A percentile compares a stretch with the other conserved stretches of the same genome.
phyloP scores from a whole-genome alignment of 2,888 invertebrate species.

The Agrochola lota region DNA sequence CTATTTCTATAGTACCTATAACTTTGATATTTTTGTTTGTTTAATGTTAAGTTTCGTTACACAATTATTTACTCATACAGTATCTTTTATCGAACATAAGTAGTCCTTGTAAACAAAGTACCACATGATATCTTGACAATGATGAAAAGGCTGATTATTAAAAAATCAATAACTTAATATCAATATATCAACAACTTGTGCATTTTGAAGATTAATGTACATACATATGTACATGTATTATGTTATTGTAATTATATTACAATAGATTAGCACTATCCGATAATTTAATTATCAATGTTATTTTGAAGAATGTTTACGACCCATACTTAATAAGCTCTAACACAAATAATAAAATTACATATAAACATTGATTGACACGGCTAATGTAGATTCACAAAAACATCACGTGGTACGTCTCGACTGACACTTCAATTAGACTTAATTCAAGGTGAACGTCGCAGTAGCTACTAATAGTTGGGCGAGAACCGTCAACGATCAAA shows the following conservation, averaged over 20 bases:
- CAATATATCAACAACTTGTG: background rate
- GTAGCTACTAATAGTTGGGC: background rate
- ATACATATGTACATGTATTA: too few relatives aligned
- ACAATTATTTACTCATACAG: background rate
- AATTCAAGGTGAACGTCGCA: conserved; percentile 27
- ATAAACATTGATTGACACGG: background rate
- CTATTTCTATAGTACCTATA: background rate
- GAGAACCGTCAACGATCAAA: background rate
- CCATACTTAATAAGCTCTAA: too few relatives aligned
- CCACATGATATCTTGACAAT: background rate
- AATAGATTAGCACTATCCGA: background rate
- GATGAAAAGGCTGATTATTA: background rate
- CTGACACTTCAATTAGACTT: background rate
- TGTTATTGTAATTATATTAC: background rate
- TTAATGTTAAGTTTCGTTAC: background rate
- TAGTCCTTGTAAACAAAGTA: background rate
- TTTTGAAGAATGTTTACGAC: background rate
- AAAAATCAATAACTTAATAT: background rate
- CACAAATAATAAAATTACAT: background rate
- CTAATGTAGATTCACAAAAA: background rate
- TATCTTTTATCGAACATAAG: background rate
- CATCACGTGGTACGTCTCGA: background rate
- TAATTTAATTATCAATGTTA: background rate
- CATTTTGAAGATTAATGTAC: background rate
- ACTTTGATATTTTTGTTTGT: background rate